These are phyloP conservation scores for Kryptopterus vitreolus DNA, from an alignment of 2,797 vertebrate genomes.

Conservation along the genomic window DNA sequence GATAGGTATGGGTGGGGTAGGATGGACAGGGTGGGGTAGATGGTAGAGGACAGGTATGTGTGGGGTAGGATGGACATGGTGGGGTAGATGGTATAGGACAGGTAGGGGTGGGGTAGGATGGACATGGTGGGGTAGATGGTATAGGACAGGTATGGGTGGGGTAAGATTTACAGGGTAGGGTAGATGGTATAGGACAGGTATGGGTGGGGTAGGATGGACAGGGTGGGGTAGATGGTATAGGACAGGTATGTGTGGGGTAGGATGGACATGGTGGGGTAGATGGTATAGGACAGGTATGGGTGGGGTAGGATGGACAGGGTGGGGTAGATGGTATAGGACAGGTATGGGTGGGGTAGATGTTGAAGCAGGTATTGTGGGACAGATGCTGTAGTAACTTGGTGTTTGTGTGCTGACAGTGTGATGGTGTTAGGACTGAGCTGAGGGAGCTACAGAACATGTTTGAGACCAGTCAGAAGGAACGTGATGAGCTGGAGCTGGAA, in stretches of 20 bases:
- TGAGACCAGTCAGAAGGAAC: conserved; percentile 76
- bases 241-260: too few species aligned
- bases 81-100: not conserved
- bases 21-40: not conserved
- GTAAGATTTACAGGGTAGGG: too few species aligned
- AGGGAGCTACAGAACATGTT: conserved; percentile 79
- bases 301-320: not conserved
- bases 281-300: not conserved
- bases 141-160: too few species aligned
- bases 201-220: too few species aligned
- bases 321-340: not conserved
- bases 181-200: too few species aligned
- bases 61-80: not conserved
- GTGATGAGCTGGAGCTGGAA: conserved; percentile 81
- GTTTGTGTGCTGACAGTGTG: conserved; percentile 67
- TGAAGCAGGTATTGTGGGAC: not conserved
- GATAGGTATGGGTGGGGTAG: not conserved
- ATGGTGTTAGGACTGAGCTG: conserved; percentile 75
- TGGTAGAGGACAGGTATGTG: not conserved
- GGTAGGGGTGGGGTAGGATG: too few species aligned
- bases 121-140: too few species aligned
- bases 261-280: too few species aligned
- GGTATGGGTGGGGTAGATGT: not conserved
- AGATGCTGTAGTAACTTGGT: not conserved
- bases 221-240: too few species aligned